Base-by-base conservation (phyloP, 2,888 invertebrate species). In the Sarcophaga caerulescens region DNA sequence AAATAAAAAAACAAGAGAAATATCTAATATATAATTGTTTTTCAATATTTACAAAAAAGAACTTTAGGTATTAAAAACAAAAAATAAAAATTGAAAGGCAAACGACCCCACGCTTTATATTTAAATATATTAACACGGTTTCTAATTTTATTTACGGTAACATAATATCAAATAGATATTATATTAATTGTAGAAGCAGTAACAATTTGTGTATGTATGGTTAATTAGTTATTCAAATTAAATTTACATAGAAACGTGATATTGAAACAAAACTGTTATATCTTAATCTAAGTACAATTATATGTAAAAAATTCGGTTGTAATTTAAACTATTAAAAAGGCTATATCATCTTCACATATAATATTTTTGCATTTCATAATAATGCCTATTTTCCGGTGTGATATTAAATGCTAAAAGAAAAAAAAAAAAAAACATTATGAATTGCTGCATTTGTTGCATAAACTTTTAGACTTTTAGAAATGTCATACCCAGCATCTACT, bases 181-280 rank as follows among this genome's bases (percentile, higher is more conserved):
- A 35, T 35, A 35, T 8, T 35, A 35, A 35, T 77, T 69, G 60
- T 77, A 77, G 69, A 69, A 69, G 77, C 69, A 62, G 69, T 77
- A 77, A 77, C 77, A 60, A 77, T 23, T 77, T 59, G 14, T 35
- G 65, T 66, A 4, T 52, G 35, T 35, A 10, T 35, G 35, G 17
- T 4, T 52, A 14, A 1, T 52, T 52, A 14, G 17, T 52, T 52
- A 52, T 52, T 52, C 14, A 52, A 52, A 52, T 52, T 52, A 17
- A 52, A 52, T 52, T 52, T 52, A 17, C 52, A 52, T 14, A 52
- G 52, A 52, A 52, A 1, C 17, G 52, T 52, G 52, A 14, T 52
- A 52, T 17, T 52, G 17, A 52, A 52, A 52, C 10, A 17, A 17
- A 52, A 12, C 17, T 52, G 52, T 52, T 52, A 52, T 17, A 52